phyloP scores from a whole-genome alignment of 2,113 vertebrate genomes.

The Peucedramus taeniatus region DNA sequence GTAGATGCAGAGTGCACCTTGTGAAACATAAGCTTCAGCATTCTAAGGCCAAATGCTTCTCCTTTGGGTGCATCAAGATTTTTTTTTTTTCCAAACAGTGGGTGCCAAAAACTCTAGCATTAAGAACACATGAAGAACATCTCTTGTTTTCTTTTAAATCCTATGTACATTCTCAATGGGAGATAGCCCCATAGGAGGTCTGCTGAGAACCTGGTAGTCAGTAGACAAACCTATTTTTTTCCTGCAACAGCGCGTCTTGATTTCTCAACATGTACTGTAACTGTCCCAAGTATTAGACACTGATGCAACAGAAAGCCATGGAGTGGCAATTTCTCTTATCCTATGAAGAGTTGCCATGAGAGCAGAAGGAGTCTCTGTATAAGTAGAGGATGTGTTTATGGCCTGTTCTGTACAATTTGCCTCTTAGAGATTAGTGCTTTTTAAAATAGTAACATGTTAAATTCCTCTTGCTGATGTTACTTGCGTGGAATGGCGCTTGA shows the following conservation, averaged over 20 bases:
- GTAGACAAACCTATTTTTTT: neutral
- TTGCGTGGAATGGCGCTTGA: constrained; percentile 33
- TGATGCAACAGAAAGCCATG: neutral
- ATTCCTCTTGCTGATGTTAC: constrained; percentile 43
- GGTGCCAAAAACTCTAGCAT: neutral
- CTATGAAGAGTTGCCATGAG: neutral
- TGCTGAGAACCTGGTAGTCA: neutral
- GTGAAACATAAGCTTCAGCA: neutral
- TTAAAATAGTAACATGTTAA: constrained; percentile 58
- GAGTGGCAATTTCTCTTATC: neutral
- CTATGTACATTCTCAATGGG: neutral
- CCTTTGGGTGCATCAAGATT: neutral
- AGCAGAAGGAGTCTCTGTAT: neutral
- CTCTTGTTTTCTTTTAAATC: neutral
- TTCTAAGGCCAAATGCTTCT: neutral
- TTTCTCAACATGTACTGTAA: neutral
- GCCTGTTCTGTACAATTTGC: constrained; percentile 2
- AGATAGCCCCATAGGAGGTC: neutral
- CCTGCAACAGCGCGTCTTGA: neutral
- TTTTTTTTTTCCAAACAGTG: neutral
- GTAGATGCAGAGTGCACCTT: neutral
- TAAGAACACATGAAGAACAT: neutral
- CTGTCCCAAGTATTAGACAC: neutral
- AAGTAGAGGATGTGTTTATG: neutral
- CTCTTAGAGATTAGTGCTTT: constrained; percentile 37